Base-by-base conservation (phyloP, 2,113 vertebrate species). In the Seriola dumerili region DNA sequence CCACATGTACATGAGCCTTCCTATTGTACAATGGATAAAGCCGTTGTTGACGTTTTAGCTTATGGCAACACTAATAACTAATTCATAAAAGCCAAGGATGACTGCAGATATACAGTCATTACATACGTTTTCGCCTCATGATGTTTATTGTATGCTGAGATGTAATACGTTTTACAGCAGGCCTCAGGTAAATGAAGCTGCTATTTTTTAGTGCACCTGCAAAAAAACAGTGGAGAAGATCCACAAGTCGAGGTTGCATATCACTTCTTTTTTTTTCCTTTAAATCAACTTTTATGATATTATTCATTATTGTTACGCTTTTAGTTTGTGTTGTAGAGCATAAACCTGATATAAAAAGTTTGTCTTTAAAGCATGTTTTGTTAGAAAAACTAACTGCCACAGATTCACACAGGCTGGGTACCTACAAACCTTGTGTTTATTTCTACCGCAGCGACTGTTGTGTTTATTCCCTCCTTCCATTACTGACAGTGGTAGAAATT, bases 401-500 rank as follows among this genome's bases (percentile, higher is more conserved):
- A 72, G 32, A 62, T 65, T 54, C 50, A 8, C 4, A 0, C 34
- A 83, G 65, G 34, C 72, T 12, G 29, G 8, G 67, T 42, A 42
- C 40, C 32, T 13, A 40, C 66, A 64, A 72, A 74, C 55, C 72
- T 48, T 48, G 32, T 52, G 21, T 87, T 88, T 71, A 76, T 76
- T 80, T 80, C 8, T 76, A 69, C 64, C 13, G 23, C 77, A 73
- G 85, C 14, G 1, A 44, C 48, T 88, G 76, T 70, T 89, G 89
- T 89, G 78, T 85, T 92, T 88, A 85, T 89, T 74, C 80, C 42
- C 52, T 69, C 55, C 76, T 40, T 67, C 77, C 93, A 93, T 94
- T 87, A 92, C 89, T 94, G 91, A 94, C 90, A 86, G 76, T 62
- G 61, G 79, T 84, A 87, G 84, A 91, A 94, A 94, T 93, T 93